Conservation (phyloP, 2,888 invertebrate genomes). For the Ganaspis brasiliensis region DNA sequence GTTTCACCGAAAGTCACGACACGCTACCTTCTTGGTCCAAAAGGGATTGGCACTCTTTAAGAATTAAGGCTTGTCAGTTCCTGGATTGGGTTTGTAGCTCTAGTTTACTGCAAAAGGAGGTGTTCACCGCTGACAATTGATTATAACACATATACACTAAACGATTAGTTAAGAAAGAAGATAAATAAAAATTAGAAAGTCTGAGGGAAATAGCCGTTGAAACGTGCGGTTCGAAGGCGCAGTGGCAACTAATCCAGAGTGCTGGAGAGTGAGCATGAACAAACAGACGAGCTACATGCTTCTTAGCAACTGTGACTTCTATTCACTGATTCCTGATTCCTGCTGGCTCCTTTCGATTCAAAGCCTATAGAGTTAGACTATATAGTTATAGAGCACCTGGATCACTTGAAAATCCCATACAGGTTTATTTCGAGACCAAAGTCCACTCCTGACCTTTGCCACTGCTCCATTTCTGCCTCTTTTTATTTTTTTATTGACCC, state of each 20-base stretch:
- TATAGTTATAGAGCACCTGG: neutral
- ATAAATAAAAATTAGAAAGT: neutral
- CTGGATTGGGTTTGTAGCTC: conserved; percentile 17
- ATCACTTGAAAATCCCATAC: neutral
- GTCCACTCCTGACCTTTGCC: conserved; percentile 30
- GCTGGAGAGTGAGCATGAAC: conserved; percentile 47
- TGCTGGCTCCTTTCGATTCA: neutral
- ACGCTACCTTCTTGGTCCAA: neutral
- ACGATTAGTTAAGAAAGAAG: conserved; percentile 10
- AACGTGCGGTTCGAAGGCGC: conserved; percentile 63
- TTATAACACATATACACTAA: neutral
- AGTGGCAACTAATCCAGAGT: conserved; percentile 66
- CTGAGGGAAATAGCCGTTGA: neutral
- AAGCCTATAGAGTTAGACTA: neutral
- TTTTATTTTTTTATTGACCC: conserved; percentile 19
- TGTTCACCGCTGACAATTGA: conserved; percentile 25
- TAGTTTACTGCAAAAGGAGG: conserved; percentile 40
- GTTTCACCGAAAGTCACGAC: conserved; percentile 67
- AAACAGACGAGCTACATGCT: conserved; percentile 21
- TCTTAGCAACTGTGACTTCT: conserved; percentile 7
- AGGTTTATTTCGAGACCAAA: conserved; percentile 1
- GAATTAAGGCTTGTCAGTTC: conserved; percentile 40
- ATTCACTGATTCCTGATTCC: conserved; percentile 3
- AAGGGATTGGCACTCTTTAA: conserved; percentile 14
- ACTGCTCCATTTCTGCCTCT: conserved; percentile 13